Conservation (phyloP, 2,113 vertebrate species). For the Bufo gargarizans region DNA sequence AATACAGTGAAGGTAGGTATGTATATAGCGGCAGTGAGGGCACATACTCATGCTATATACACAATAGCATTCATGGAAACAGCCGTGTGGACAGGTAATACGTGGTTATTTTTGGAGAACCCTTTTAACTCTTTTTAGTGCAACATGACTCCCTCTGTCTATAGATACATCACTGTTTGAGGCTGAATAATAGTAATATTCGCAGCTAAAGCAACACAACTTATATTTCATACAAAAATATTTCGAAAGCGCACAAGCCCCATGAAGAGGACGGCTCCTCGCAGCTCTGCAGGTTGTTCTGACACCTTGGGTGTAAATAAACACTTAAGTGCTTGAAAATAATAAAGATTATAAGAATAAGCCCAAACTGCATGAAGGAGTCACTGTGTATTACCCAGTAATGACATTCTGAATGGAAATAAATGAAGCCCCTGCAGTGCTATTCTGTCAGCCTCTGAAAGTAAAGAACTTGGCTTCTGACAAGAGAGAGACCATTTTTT, state of each 20-base stretch:
- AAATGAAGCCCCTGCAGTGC: slow-evolving; percentile 81
- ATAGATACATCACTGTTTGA: no score
- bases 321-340: slow-evolving; percentile 43
- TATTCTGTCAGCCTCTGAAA: slow-evolving; percentile 81
- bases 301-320: slow-evolving; percentile 31
- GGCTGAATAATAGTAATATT: neutral
- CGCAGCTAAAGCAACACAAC: neutral
- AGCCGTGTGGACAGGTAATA: no score
- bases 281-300: slow-evolving; percentile 6
- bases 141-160: no score
- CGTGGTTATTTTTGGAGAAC: no score
- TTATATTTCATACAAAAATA: neutral
- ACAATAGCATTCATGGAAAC: no score
- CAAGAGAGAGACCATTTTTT: slow-evolving; percentile 73
- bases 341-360: slow-evolving; percentile 61
- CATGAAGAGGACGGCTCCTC: slow-evolving; percentile 34
- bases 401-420: slow-evolving; percentile 76
- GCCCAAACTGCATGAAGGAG: slow-evolving; percentile 63
- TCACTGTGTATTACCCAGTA: slow-evolving; percentile 73
- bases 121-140: no score
- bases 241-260: neutral
- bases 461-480: slow-evolving; percentile 82
- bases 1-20: no score
- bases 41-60: no score
- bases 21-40: no score